Evolutionary conservation across 2,888 invertebrate species (phyloP), one percentile per base, ranked within the genome.

Genomic region (Callinectes sapidus): DNA sequence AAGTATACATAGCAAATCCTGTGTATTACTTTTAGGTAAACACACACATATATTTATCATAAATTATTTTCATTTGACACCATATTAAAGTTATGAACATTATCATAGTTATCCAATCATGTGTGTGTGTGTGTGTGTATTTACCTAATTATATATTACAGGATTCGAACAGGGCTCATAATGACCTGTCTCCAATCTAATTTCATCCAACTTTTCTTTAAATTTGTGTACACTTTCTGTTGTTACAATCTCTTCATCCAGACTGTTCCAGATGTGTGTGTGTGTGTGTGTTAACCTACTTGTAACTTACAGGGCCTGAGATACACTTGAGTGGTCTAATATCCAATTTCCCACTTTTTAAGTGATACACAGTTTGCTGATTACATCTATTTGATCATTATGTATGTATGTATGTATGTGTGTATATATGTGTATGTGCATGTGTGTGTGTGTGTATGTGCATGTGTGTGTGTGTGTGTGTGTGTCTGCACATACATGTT

Each of bases 401-500:
- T 39, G 42, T 86, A 23, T 32, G 42, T 86, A 23, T 42, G 42
- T 32, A 39, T 86, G 42, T 86, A 23, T 32, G 42, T 42, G 86
- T 86, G 86, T 86, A 32, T 86, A 32, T 35, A 42, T 86, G 86
- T 86, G 86, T 86, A 42, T 86, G 86, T 86, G 86, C 42, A 42
- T 86, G 86, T 86, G 86, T 86, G 86, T 86, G 86, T 86, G 86
- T 86, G 42, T 86, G 42, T 86, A 8, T 86, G 86, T 86, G 42
- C 39, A 39, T 86, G 86, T 86, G 86, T 86, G 32, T 86, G 86
- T 86, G 86, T 77, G 28, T 28, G 28, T 35, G 35, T 81, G 81
- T 81, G 81, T 28, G 28, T 28, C 8, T 16, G 18, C 35, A 16
- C 32, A 81, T 16, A 18, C 13, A 32, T 81, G 35, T 32, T 16